Conservation (phyloP, 2,113 vertebrate species). For the Cairina moschata region DNA sequence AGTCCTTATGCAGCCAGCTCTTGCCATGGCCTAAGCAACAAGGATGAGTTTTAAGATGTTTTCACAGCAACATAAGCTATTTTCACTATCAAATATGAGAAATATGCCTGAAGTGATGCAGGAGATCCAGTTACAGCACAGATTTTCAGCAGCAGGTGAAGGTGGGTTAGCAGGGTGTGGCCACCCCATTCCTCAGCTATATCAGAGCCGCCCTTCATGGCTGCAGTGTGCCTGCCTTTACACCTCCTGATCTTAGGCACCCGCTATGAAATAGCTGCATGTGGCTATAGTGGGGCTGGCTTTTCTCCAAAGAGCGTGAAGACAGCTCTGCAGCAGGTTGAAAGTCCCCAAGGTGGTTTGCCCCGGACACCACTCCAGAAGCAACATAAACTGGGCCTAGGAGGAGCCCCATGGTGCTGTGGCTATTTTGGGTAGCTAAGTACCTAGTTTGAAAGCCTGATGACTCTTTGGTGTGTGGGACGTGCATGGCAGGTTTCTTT, state of each 20-base stretch:
- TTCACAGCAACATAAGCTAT: not conserved
- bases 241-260: not conserved
- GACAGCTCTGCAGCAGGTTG: not conserved
- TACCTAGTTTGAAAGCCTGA: not conserved
- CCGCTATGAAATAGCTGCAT: not conserved
- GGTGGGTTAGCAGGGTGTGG: rapidly evolving
- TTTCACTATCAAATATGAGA: not conserved
- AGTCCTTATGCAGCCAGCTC: rapidly evolving
- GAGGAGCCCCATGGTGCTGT: not conserved
- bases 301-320: not conserved
- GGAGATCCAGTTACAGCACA: not conserved
- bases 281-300: not conserved
- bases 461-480: not conserved
- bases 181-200: rapidly evolving
- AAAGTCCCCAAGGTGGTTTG: not conserved
- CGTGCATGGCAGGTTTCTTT: not conserved
- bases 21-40: rapidly evolving
- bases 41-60: not conserved
- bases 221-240: rapidly evolving
- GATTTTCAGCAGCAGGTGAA: not conserved
- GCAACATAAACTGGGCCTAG: not conserved
- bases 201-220: not conserved
- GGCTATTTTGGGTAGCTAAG: not conserved
- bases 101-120: rapidly evolving
- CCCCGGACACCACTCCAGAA: not conserved